Evolutionary conservation across 1,140 invertebrate genomes (phyloP), one percentile per base, ranked within the genome.

Genomic region (Caerostris darwini): DNA sequence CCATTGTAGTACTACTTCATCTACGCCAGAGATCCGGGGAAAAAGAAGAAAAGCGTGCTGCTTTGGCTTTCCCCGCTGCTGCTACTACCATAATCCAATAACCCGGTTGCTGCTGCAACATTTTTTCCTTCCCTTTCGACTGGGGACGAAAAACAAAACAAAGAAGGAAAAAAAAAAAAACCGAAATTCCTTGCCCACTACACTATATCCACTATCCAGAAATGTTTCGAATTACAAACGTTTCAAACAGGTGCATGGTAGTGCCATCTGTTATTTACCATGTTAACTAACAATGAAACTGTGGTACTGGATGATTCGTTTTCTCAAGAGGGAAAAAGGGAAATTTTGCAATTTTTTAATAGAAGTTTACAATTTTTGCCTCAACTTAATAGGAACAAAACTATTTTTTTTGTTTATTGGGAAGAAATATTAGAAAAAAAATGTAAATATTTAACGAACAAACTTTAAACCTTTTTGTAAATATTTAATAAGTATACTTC

Each of bases 1-100:
- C 90, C 90, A 92, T 83, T 92, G 90, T 92, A 59, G 90, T 92
- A 83, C 61, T 92, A 92, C 64, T 90, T 69, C 90, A 83, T 50
- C 53, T 82, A 58, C 54, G 34, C 56, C 17, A 61, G 69, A 64
- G 57, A 85, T 50, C 57, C 17, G 82, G 82, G 82, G 82, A 34
- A 58, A 88, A 17, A 71, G 53, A 69, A 85, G 34, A 57, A 90
- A 90, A 90, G 50, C 53, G 50, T 90, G 64, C 67, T 3, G 14
- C 12, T 8, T 50, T 85, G 10, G 12, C 56, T 69, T 57, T 59
- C 61, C 61, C 88, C 53, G 88, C 34, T 12, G 8, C 8, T 64
- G 54, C 82, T 56, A 57, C 88, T n/a, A 71, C 53, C 58, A 57
- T 90, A 90, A 90, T 90, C 61, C 88, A 90, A 69, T 90, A 59